Conservation (phyloP, 1,140 invertebrate genomes). For the Pseudoatta argentina region DNA sequence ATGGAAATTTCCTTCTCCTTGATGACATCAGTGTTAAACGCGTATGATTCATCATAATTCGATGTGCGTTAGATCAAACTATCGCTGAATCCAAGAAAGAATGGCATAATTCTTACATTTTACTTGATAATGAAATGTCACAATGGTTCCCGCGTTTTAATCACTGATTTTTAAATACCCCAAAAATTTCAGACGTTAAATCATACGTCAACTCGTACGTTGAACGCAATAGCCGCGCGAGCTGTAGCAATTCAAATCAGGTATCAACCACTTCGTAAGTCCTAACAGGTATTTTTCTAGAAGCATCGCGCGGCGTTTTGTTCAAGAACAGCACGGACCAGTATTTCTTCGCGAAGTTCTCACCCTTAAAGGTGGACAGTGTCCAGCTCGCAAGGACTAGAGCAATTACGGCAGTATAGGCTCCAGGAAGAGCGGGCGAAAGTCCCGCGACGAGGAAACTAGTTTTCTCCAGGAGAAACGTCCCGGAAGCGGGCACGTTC, state of each 20-base stretch:
- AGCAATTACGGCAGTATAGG: constrained; percentile 57
- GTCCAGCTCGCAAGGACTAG: constrained; percentile 74
- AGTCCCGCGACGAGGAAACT: constrained; percentile 67
- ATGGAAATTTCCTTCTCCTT: constrained; percentile 39
- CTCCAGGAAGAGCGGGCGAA: constrained; percentile 34
- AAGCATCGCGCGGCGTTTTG: constrained; percentile 39
- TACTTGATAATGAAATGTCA: background rate
- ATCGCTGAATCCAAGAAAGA: background rate
- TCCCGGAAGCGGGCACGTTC: constrained; percentile 55
- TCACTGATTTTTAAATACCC: constrained; percentile 12
- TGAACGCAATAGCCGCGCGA: background rate
- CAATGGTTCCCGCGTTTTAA: background rate
- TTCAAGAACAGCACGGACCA: constrained; percentile 61
- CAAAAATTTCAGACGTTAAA: constrained; percentile 31
- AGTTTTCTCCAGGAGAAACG: constrained; percentile 62
- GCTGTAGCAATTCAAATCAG: constrained; percentile 44
- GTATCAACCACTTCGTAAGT: constrained; percentile 25
- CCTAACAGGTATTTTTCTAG: constrained; percentile 42
- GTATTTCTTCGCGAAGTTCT: constrained; percentile 62
- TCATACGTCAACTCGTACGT: constrained; percentile 35
- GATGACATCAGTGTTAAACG: background rate
- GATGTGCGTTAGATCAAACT: background rate
- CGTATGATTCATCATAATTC: background rate
- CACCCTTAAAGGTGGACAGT: constrained; percentile 52
- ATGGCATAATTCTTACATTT: background rate